A percentile compares a stretch with the other conserved stretches of the same genome.
phyloP scores from a whole-genome alignment of 2,113 vertebrate species.

The Rattus norvegicus region GRCr8 NC_086034.1:83921001-83921500 shows the following conservation, averaged over 20 bases:
- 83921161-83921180: neutral
- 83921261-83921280: neutral
- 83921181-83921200: neutral
- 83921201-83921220: neutral
- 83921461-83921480: neutral
- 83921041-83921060: neutral
- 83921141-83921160: neutral
- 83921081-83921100: neutral
- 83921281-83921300: neutral
- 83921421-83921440: neutral
- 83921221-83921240: neutral
- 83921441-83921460: neutral
- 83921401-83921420: neutral
- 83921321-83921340: neutral
- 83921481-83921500: neutral
- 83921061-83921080: neutral
- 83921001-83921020: neutral
- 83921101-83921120: neutral
- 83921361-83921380: neutral
- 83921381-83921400: neutral
- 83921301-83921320: neutral
- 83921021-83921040: neutral
- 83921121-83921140: neutral
- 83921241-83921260: neutral
- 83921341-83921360: neutral